Conservation (phyloP, 2,113 vertebrate species). For the Limanda limanda region DNA sequence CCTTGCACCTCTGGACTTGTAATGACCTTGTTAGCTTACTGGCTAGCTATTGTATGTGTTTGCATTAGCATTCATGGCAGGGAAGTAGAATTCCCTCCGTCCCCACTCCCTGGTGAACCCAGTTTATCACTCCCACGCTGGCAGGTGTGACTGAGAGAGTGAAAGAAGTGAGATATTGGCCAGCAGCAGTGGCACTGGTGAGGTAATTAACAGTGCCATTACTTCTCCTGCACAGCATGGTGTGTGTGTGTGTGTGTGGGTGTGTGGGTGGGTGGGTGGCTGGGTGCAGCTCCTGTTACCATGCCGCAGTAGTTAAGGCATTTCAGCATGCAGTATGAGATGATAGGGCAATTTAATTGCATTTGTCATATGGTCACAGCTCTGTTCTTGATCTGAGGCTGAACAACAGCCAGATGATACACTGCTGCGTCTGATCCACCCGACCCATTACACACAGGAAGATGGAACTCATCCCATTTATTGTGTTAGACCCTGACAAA, state of each 20-base stretch:
- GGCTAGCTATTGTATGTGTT: slow-evolving; percentile 36
- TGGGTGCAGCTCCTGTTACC: slow-evolving; percentile 7
- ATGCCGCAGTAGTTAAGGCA: slow-evolving; percentile 18
- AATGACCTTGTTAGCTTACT: slow-evolving; percentile 62
- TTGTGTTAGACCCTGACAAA: slow-evolving; percentile 53
- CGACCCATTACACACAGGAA: slow-evolving; percentile 25
- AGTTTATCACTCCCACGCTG: slow-evolving; percentile 63
- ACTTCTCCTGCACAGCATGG: slow-evolving; percentile 29
- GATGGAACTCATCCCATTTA: slow-evolving; percentile 38
- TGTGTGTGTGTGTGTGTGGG: slow-evolving; percentile 3
- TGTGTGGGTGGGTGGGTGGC: too few species aligned
- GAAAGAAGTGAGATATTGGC: slow-evolving; percentile 60
- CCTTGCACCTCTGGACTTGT: slow-evolving; percentile 54
- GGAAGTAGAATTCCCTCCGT: slow-evolving; percentile 20
- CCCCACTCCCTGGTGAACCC: slow-evolving; percentile 28
- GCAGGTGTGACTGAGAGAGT: slow-evolving; percentile 64
- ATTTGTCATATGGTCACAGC: slow-evolving; percentile 30
- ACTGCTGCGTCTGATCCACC: slow-evolving; percentile 30
- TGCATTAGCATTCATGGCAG: slow-evolving; percentile 56
- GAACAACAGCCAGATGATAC: slow-evolving; percentile 43
- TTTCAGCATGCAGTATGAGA: slow-evolving; percentile 23
- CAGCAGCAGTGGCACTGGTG: slow-evolving; percentile 49
- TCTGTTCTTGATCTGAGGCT: slow-evolving; percentile 30
- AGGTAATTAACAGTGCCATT: slow-evolving; percentile 69
- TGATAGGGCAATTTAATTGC: slow-evolving; percentile 41